These are phyloP conservation scores for Lanistes nyassanus DNA, from an alignment of 1,140 invertebrate species.

Conservation along the genomic window DNA sequence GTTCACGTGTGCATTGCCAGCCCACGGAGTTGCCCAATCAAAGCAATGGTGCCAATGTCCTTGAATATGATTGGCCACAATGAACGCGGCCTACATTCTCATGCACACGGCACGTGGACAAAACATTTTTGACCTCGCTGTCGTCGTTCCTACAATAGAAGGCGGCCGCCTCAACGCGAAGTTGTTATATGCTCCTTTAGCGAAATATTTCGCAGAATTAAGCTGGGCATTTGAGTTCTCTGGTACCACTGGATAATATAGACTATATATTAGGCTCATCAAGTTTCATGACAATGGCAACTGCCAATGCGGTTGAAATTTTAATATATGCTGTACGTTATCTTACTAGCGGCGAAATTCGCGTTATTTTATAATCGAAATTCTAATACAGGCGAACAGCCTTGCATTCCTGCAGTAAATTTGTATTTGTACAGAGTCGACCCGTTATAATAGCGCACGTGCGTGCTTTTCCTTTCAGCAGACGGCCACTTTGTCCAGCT, in stretches of 20 bases:
- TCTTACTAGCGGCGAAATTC: no score
- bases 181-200: no score
- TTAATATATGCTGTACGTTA: no score
- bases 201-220: background rate
- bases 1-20: conserved; percentile 5
- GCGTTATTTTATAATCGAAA: no score
- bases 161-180: background rate
- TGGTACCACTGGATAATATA: background rate
- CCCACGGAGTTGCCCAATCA: conserved; percentile 24
- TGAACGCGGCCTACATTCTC: conserved; percentile 3
- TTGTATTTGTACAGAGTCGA: no score
- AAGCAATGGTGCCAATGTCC: conserved; percentile 11
- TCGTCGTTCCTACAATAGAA: no score
- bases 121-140: conserved; percentile 5
- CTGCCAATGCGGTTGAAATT: background rate
- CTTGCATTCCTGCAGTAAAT: no score
- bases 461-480: no score
- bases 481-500: no score
- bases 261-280: background rate
- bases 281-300: background rate
- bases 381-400: no score
- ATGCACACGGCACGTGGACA: conserved; percentile 23
- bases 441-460: no score
- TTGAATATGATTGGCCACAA: conserved; percentile 26
- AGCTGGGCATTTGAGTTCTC: background rate